These are phyloP conservation scores for Pionites leucogaster DNA, from an alignment of 2,113 vertebrate species.

Conservation along the genomic window DNA sequence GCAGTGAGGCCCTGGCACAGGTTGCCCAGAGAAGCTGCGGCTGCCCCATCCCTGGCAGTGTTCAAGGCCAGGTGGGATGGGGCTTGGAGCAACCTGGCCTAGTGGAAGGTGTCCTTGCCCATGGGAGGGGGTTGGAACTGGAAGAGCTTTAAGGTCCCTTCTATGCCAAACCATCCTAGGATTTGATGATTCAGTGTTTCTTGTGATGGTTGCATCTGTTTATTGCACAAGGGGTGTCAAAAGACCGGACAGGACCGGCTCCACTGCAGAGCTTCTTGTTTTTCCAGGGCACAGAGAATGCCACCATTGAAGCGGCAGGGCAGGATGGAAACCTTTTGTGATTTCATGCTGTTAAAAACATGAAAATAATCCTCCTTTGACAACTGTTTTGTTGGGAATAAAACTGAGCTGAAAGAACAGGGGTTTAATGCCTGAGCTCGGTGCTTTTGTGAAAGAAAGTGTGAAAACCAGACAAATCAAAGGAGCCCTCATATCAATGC, in stretches of 20 bases:
- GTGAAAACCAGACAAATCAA: background rate
- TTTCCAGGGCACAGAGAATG: background rate
- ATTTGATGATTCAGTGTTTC: background rate
- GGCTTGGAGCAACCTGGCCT: background rate
- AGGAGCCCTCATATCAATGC: background rate
- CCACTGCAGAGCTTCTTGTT: background rate
- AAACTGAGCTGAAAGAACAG: background rate
- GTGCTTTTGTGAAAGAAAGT: background rate
- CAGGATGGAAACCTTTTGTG: background rate
- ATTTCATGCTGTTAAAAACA: background rate
- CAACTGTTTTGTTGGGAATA: background rate
- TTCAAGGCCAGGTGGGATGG: background rate
- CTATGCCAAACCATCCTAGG: accelerated
- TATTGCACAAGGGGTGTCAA: background rate
- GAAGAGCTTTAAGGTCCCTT: accelerated
- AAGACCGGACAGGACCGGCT: background rate
- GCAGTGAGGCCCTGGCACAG: background rate
- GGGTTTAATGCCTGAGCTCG: background rate
- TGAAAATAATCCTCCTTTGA: background rate
- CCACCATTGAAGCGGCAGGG: background rate
- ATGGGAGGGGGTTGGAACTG: accelerated
- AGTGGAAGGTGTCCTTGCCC: background rate
- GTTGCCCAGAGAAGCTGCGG: background rate
- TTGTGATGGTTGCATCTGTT: background rate
- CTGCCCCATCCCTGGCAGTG: background rate